phyloP scores from a whole-genome alignment of 2,888 invertebrate species.

The Diogma glabrata region DNA sequence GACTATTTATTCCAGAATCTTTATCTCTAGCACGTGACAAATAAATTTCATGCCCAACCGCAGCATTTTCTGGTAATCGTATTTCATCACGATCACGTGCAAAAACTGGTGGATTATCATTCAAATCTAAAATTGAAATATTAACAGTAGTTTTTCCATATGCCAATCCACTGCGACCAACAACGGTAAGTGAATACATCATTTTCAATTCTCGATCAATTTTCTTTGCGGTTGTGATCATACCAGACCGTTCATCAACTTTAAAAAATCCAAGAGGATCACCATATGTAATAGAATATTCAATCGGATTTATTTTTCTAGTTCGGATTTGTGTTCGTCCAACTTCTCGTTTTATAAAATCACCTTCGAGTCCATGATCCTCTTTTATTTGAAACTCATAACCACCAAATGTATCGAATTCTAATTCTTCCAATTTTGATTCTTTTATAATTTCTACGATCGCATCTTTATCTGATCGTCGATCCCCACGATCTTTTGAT shows the following conservation, averaged over 20 bases:
- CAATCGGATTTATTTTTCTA: constrained; percentile 41
- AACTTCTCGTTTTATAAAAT: constrained; percentile 56
- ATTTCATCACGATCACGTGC: constrained; percentile 68
- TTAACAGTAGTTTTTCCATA: constrained; percentile 71
- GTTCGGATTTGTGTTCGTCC: constrained; percentile 59
- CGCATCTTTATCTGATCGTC: constrained; percentile 60
- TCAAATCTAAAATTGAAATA: constrained; percentile 72
- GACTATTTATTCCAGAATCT: constrained; percentile 81
- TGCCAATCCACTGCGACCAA: constrained; percentile 62
- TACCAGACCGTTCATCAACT: constrained; percentile 68
- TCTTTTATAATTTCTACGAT: constrained; percentile 68
- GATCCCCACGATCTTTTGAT: constrained; percentile 70
- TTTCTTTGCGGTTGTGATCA: constrained; percentile 62
- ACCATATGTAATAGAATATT: constrained; percentile 69
- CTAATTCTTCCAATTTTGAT: constrained; percentile 56
- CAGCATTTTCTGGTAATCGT: constrained; percentile 73
- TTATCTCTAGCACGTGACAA: constrained; percentile 76
- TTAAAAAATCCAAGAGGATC: constrained; percentile 66
- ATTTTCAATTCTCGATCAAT: constrained; percentile 76
- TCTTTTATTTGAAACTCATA: constrained; percentile 77
- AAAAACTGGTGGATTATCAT: constrained; percentile 84
- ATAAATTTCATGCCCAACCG: constrained; percentile 87
- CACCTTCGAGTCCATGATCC: constrained; percentile 55
- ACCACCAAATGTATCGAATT: constrained; percentile 62
- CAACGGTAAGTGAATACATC: constrained; percentile 65